Conservation (phyloP, 2,888 invertebrate genomes). For the Synanthedon vespiformis region DNA sequence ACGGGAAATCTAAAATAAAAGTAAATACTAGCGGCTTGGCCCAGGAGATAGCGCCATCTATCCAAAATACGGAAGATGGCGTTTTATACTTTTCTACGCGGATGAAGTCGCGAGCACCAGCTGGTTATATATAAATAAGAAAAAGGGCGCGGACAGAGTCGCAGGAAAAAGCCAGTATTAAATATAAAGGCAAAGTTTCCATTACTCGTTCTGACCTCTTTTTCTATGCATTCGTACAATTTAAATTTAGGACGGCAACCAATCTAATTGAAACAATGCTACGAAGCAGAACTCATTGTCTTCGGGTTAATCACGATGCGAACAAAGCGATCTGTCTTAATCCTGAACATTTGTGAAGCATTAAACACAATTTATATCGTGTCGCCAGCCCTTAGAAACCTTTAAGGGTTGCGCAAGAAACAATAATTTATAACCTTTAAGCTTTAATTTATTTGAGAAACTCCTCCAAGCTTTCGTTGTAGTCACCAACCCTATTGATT, state of each 20-base stretch:
- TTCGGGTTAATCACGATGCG: slow-evolving; percentile 20
- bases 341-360: slow-evolving; percentile 17
- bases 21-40: too few relatives aligned
- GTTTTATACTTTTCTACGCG: too few relatives aligned
- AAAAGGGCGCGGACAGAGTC: too few relatives aligned
- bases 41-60: too few relatives aligned
- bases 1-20: too few relatives aligned
- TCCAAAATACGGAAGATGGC: too few relatives aligned
- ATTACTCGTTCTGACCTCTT: too few relatives aligned
- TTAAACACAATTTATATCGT: slow-evolving; percentile 18
- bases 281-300: slow-evolving; percentile 9
- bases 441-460: background rate
- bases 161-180: too few relatives aligned
- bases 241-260: background rate
- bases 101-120: too few relatives aligned
- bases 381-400: slow-evolving; percentile 3
- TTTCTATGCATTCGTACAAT: too few relatives aligned
- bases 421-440: background rate
- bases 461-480: background rate
- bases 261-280: slow-evolving; percentile 15
- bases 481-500: background rate
- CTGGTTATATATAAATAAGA: too few relatives aligned
- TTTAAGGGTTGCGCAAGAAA: background rate
- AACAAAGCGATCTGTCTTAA: slow-evolving; percentile 20
- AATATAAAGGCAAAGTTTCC: too few relatives aligned